A percentile compares a stretch with the other conserved stretches of the same genome.
These are phyloP conservation scores for Eptesicus fuscus DNA, from an alignment of 2,113 vertebrate species.

Conservation along the genomic window DNA sequence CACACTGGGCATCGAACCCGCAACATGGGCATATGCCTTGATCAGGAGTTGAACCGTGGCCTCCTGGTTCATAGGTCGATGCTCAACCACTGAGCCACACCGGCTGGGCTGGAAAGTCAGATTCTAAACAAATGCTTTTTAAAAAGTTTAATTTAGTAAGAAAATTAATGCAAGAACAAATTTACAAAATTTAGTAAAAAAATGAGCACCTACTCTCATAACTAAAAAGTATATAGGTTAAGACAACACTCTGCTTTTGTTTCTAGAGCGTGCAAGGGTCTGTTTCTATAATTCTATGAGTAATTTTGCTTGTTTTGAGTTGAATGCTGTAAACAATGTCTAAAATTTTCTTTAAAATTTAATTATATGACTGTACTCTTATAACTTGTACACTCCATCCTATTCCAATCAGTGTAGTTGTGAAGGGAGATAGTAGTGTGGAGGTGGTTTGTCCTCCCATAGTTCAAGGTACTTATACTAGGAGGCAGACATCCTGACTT, in stretches of 20 bases:
- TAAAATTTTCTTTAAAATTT: background rate
- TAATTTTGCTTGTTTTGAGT: background rate
- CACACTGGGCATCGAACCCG: no score
- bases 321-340: background rate
- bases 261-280: background rate
- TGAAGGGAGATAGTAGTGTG: background rate
- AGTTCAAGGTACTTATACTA: background rate
- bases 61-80: no score
- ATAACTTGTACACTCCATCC: background rate
- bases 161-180: background rate
- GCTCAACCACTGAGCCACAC: no score
- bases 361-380: background rate
- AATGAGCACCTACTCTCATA: background rate
- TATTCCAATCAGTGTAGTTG: background rate
- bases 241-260: background rate
- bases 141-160: background rate
- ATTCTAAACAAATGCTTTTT: background rate
- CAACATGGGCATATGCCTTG: no score
- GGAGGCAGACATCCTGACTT: background rate
- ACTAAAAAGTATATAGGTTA: background rate
- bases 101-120: background rate
- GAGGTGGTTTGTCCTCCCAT: background rate
- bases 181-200: background rate
- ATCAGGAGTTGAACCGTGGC: no score
- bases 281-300: background rate